These are phyloP conservation scores for Meandrusa payeni DNA, from an alignment of 2,888 invertebrate species.

Conservation along the genomic window DNA sequence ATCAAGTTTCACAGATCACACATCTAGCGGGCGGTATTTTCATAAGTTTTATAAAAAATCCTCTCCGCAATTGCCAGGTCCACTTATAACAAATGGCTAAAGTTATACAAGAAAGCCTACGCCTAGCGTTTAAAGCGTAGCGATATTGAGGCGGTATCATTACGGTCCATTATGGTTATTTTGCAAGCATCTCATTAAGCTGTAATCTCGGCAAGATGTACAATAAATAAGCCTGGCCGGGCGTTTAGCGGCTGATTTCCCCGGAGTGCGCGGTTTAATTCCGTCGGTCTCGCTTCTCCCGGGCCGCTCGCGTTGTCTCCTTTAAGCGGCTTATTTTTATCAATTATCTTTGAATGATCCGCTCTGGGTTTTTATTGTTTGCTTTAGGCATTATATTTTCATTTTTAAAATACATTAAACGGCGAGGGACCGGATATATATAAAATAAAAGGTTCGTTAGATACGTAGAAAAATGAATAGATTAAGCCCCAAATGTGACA, in stretches of 20 bases:
- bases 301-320: conserved; percentile 6
- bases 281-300: conserved; percentile 11
- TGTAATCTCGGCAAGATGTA: conserved; percentile 10
- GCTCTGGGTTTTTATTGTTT: conserved; percentile 3
- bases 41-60: too few species aligned
- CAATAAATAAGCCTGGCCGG: conserved; percentile 4
- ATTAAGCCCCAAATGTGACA: too few species aligned
- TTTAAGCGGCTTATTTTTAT: conserved; percentile 23
- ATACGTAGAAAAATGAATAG: too few species aligned
- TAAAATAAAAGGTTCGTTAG: too few species aligned
- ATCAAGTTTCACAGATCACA: too few species aligned
- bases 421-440: too few species aligned
- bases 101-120: too few species aligned
- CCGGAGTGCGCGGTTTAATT: conserved; percentile 13
- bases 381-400: conserved; percentile 12
- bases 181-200: conserved; percentile 15
- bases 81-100: too few species aligned
- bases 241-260: conserved; percentile 16
- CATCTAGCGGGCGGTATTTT: too few species aligned
- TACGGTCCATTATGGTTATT: conserved; percentile 12
- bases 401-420: too few species aligned
- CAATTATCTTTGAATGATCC: conserved; percentile 17
- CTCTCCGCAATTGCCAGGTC: too few species aligned
- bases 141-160: conserved; percentile 6
- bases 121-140: neutral